Conservation (phyloP, 1,140 invertebrate species). For the Phymastichus coffea region DNA sequence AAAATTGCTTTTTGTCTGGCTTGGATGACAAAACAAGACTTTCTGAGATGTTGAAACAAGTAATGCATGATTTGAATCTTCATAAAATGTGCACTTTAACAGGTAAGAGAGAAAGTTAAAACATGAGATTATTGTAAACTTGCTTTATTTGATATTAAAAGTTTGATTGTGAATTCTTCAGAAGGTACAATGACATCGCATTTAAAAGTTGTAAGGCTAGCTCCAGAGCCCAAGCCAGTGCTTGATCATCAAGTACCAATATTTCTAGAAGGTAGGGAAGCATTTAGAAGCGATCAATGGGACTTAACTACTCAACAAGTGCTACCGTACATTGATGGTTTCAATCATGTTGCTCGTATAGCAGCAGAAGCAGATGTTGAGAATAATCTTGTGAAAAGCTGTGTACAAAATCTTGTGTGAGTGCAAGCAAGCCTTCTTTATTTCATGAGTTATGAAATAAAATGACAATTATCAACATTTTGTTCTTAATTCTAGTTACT, state of each 20-base stretch:
- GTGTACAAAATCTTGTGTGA: constrained; percentile 89
- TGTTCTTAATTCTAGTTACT: constrained; percentile 59
- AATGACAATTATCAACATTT: constrained; percentile 15
- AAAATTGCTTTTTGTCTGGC: constrained; percentile 76
- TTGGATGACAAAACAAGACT: constrained; percentile 65
- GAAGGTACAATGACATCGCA: constrained; percentile 79
- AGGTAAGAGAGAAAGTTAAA: constrained; percentile 56
- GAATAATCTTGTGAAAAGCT: constrained; percentile 90
- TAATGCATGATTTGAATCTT: constrained; percentile 78
- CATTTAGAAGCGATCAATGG: constrained; percentile 72
- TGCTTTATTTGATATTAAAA: too few species aligned
- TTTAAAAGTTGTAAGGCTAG: constrained; percentile 75
- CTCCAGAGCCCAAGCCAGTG: constrained; percentile 78
- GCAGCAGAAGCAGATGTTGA: constrained; percentile 86
- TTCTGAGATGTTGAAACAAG: constrained; percentile 72
- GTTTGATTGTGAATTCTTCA: constrained; percentile 35
- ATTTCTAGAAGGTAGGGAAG: constrained; percentile 65
- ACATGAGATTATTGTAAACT: too few species aligned
- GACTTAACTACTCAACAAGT: constrained; percentile 91
- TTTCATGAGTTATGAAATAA: not conserved
- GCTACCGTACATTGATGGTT: constrained; percentile 87
- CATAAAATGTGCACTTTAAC: constrained; percentile 76
- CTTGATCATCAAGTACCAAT: constrained; percentile 90
- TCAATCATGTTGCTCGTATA: constrained; percentile 86
- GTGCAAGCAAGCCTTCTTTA: constrained; percentile 18